phyloP scores from a whole-genome alignment of 1,140 invertebrate genomes.

The Tetragonula clypearis region DNA sequence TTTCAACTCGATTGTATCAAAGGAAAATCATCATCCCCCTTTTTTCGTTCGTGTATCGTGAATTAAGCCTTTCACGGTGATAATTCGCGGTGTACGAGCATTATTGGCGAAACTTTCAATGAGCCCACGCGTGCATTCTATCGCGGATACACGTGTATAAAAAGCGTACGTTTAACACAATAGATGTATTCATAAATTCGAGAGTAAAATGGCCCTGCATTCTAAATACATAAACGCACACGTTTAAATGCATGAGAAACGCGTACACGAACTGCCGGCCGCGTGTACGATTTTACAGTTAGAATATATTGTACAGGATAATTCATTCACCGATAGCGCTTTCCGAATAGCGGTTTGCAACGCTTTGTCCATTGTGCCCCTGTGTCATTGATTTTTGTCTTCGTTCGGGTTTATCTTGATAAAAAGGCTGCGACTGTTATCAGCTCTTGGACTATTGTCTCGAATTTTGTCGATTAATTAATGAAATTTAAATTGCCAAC shows the following conservation, averaged over 20 bases:
- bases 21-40: not conserved
- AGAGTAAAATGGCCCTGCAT: conserved; percentile 12
- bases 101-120: conserved; percentile 1
- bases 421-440: not conserved
- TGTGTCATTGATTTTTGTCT: conserved; percentile 3
- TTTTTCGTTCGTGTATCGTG: not conserved
- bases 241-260: not conserved
- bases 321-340: conserved; percentile 26
- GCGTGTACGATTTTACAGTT: conserved; percentile 23
- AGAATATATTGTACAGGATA: conserved; percentile 18
- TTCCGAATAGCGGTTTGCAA: conserved; percentile 13
- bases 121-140: not conserved
- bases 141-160: conserved; percentile 2
- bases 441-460: not conserved
- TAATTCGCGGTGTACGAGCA: not conserved
- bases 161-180: conserved; percentile 26
- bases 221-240: conserved; percentile 1
- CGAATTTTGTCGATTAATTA: not conserved
- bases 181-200: conserved; percentile 31
- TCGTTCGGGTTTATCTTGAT: not conserved
- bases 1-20: not conserved
- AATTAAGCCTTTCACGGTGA: not conserved
- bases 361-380: conserved; percentile 6
- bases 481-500: not conserved
- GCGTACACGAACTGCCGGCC: not conserved